These are phyloP conservation scores for Sciurus niger DNA, from an alignment of 2,113 vertebrate genomes.

Conservation along the genomic window DNA sequence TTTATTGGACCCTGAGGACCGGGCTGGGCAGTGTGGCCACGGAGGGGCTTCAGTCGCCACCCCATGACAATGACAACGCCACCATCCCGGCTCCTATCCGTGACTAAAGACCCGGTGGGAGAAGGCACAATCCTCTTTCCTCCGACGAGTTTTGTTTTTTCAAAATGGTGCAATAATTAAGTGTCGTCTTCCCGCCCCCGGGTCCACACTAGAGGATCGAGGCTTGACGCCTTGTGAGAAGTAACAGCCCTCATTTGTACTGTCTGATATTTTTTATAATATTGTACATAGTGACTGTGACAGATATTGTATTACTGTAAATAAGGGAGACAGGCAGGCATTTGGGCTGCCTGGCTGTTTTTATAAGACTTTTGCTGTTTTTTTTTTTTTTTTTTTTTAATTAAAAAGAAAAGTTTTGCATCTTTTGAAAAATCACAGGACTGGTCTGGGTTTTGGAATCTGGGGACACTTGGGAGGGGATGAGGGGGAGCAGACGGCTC, in stretches of 20 bases:
- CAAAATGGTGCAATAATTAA: conserved; percentile 90
- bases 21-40: conserved; percentile 80
- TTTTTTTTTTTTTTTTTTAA: conserved; percentile 86
- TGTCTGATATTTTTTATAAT: conserved; percentile 86
- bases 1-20: conserved; percentile 87
- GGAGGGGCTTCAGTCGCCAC: background rate
- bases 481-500: background rate
- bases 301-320: conserved; percentile 92
- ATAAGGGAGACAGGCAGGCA: conserved; percentile 92
- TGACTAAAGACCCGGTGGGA: conserved; percentile 89
- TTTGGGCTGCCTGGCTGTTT: conserved; percentile 83
- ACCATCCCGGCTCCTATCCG: conserved; percentile 80
- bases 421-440: conserved; percentile 53
- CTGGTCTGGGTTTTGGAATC: conserved; percentile 23
- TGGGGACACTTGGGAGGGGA: background rate
- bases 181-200: conserved; percentile 83
- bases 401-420: conserved; percentile 84
- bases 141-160: conserved; percentile 86
- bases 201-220: conserved; percentile 92
- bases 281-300: conserved; percentile 95
- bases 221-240: conserved; percentile 95
- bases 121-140: conserved; percentile 81
- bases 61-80: conserved; percentile 37
- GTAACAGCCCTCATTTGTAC: conserved; percentile 89
- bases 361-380: conserved; percentile 85